phyloP scores from a whole-genome alignment of 2,888 invertebrate species.

The Polydrusus tereticollis region DNA sequence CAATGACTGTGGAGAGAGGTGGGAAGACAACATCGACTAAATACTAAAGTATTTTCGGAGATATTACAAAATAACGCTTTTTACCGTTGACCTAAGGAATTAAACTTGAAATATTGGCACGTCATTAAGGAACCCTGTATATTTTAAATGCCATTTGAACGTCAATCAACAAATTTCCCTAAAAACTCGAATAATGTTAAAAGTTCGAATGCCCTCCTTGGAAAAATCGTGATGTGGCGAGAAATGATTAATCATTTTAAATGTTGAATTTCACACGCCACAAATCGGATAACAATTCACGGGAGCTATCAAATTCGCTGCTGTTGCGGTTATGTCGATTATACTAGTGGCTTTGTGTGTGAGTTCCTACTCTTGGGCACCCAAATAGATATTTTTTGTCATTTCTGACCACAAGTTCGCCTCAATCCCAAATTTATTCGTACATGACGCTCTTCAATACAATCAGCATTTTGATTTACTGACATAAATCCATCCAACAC shows the following conservation, averaged over 20 bases:
- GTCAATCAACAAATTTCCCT: not conserved
- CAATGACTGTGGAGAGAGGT: no score
- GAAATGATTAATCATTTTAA: constrained; percentile 14
- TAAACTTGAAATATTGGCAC: no score
- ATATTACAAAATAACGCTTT: no score
- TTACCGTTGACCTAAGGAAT: no score
- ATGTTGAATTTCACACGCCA: constrained; percentile 14
- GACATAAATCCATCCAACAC: no score
- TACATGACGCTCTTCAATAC: not conserved
- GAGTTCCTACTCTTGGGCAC: constrained; percentile 5
- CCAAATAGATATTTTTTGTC: constrained; percentile 24
- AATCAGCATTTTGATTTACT: not conserved
- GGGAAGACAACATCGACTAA: no score
- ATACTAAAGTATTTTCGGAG: no score
- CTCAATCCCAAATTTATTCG: constrained; percentile 7
- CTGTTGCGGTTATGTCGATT: constrained; percentile 21
- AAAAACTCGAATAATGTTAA: not conserved
- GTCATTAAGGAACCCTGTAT: not conserved
- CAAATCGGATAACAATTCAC: constrained; percentile 24
- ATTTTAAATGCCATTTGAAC: not conserved
- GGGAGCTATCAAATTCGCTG: constrained; percentile 12
- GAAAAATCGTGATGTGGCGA: not conserved
- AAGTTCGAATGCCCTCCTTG: not conserved
- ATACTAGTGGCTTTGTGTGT: constrained; percentile 18
- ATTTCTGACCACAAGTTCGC: constrained; percentile 16